Evolutionary conservation across 2,888 invertebrate genomes (phyloP).

Genomic region (Yponomeuta sedellus): DNA sequence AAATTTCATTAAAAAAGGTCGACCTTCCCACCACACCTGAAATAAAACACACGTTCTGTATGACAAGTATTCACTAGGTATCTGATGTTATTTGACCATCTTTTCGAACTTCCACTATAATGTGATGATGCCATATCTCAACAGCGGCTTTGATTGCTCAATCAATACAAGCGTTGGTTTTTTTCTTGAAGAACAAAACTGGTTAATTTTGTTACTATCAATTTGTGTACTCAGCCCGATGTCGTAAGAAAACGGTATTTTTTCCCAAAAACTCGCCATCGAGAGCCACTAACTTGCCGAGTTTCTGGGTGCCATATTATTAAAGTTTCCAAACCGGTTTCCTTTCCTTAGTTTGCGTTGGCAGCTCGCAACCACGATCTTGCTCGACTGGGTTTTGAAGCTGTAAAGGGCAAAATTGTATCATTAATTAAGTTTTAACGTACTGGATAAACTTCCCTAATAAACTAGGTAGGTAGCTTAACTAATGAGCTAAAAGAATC

Average conservation of each 20-base stretch:
- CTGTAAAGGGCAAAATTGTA: neutral
- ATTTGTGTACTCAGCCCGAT: neutral
- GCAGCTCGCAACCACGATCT: neutral
- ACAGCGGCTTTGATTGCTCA: neutral
- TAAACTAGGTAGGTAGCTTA: neutral
- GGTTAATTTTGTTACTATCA: neutral
- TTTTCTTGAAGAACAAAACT: neutral
- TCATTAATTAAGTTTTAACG: neutral
- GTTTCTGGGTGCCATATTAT: neutral
- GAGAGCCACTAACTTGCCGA: neutral
- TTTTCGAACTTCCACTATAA: neutral
- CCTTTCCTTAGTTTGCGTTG: neutral
- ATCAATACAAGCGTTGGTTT: neutral
- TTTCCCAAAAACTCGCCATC: neutral
- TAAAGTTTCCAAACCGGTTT: neutral
- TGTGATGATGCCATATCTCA: constrained; percentile 5
- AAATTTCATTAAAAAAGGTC: neutral
- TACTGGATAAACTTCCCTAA: neutral
- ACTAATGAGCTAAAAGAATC: too few relatives aligned
- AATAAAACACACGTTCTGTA: neutral
- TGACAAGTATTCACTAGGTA: neutral
- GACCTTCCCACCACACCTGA: neutral
- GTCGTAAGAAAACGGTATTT: neutral
- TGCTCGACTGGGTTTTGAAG: neutral
- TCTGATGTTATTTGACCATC: neutral